phyloP scores from a whole-genome alignment of 2,888 invertebrate species.

The Epinotia nisella region DNA sequence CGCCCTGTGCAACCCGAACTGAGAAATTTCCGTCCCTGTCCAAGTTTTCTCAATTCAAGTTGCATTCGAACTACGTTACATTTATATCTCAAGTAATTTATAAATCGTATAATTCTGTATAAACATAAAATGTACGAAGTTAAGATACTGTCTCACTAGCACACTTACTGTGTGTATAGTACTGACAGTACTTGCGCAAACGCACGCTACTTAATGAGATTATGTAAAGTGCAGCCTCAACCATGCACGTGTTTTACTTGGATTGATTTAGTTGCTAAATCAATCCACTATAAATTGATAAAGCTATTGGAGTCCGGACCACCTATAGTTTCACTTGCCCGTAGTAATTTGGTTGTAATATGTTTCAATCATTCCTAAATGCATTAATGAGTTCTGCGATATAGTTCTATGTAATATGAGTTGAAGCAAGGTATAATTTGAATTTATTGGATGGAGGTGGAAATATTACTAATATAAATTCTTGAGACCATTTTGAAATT shows the following conservation, averaged over 20 bases:
- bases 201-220: constrained; percentile 38
- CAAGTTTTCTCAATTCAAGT: too few species aligned
- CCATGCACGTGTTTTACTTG: constrained; percentile 1
- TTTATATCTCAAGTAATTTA: too few species aligned
- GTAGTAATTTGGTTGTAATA: constrained; percentile 14
- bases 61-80: too few species aligned
- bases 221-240: constrained; percentile 32
- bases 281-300: constrained; percentile 21
- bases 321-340: not conserved
- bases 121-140: constrained; percentile 12
- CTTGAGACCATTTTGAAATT: too few species aligned
- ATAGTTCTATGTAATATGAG: not conserved
- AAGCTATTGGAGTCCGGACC: constrained; percentile 15
- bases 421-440: not conserved
- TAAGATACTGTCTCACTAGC: constrained; percentile 17
- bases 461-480: too few species aligned
- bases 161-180: constrained; percentile 5
- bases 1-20: too few species aligned
- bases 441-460: too few species aligned
- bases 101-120: too few species aligned
- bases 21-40: too few species aligned
- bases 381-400: not conserved
- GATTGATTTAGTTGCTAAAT: constrained; percentile 34
- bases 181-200: constrained; percentile 35
- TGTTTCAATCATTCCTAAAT: constrained; percentile 8